Conservation (phyloP, 2,888 invertebrate species). For the Acrocera orbiculus region DNA sequence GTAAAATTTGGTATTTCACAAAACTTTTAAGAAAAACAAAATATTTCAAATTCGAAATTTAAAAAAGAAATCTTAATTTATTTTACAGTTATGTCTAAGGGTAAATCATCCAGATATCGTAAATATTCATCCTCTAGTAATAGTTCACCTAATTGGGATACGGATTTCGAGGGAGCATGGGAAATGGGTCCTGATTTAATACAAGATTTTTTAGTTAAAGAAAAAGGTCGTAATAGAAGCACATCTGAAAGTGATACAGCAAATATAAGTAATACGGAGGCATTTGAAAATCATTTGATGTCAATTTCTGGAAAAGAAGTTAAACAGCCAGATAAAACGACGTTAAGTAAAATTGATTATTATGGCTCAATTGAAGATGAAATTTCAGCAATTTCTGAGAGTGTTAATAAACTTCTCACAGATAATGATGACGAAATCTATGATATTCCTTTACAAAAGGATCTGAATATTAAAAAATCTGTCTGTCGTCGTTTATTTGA, state of each 20-base stretch:
- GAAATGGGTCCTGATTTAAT: constrained; percentile 26
- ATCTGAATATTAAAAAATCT: too few relatives aligned
- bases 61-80: neutral
- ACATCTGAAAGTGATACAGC: constrained; percentile 19
- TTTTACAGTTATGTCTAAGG: constrained; percentile 18
- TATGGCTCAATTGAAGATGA: too few relatives aligned
- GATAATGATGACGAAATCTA: too few relatives aligned
- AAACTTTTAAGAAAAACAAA: neutral
- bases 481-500: constrained; percentile 17
- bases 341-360: too few relatives aligned
- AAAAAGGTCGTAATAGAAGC: constrained; percentile 20
- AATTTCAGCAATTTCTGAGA: too few relatives aligned
- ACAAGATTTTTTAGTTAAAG: constrained; percentile 21
- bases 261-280: constrained; percentile 12
- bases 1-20: too few relatives aligned
- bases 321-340: constrained; percentile 2
- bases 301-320: constrained; percentile 7
- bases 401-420: too few relatives aligned
- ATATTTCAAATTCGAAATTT: neutral
- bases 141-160: constrained; percentile 22
- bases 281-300: too few relatives aligned
- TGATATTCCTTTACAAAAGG: too few relatives aligned
- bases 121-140: constrained; percentile 14
- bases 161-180: constrained; percentile 25
- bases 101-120: constrained; percentile 16